Percentiles rank a stretch among this genome's conserved stretches.
phyloP scores from a whole-genome alignment of 2,888 invertebrate genomes.

The Embidobia sp. region DNA sequence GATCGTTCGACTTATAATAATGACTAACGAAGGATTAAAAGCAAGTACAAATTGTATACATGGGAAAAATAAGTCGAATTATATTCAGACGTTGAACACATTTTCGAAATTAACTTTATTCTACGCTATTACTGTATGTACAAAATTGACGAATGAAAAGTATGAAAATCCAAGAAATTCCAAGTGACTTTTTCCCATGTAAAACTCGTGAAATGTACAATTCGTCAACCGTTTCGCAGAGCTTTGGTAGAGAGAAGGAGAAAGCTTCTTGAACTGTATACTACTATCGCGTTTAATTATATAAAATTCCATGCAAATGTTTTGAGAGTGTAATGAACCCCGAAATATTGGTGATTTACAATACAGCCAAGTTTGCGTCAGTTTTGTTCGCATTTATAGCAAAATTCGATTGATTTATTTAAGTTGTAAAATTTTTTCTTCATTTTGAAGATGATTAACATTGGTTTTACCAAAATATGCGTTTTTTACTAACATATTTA shows the following conservation, averaged over 20 bases:
- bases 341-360: no score
- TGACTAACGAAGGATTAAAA: conserved; percentile 23
- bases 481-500: no score
- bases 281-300: conserved; percentile 24
- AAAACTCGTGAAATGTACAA: conserved; percentile 49
- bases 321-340: conserved; percentile 11
- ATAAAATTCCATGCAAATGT: conserved; percentile 12
- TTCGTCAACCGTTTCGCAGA: conserved; percentile 40
- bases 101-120: conserved; percentile 2
- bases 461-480: no score
- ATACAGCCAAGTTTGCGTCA: no score
- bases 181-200: conserved; percentile 26
- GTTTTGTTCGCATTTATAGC: no score
- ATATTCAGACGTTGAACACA: conserved; percentile 11
- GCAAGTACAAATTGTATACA: conserved; percentile 17
- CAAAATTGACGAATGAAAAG: conserved; percentile 28
- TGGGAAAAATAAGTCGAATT: conserved; percentile 24
- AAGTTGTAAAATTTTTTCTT: no score
- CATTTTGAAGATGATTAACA: no score
- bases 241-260: conserved; percentile 40
- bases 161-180: conserved; percentile 24
- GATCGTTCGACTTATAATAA: not conserved
- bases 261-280: conserved; percentile 14
- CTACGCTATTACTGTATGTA: conserved; percentile 23
- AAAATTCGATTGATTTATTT: no score